Evolutionary conservation across 2,888 invertebrate genomes (phyloP).

Genomic region (Orthonychiurus folsomi): DNA sequence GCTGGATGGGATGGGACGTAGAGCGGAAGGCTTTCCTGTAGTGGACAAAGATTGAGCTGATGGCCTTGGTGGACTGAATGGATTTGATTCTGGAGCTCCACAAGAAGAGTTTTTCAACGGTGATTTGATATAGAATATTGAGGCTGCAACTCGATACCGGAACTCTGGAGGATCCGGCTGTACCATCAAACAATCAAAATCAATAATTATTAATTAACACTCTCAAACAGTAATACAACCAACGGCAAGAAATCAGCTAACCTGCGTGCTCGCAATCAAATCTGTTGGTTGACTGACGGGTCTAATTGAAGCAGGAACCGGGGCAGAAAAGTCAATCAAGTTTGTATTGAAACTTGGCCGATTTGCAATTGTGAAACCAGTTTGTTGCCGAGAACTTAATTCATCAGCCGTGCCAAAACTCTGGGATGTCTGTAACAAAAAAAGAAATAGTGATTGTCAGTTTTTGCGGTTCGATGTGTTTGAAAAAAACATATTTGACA

Average conservation of each 20-base stretch:
- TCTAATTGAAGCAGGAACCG: not conserved
- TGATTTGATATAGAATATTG: constrained; percentile 38
- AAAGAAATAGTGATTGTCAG: too few relatives aligned
- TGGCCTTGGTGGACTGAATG: constrained; percentile 39
- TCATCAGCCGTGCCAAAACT: constrained; percentile 28
- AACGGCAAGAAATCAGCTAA: not conserved
- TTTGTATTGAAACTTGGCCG: constrained; percentile 14
- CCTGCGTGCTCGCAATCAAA: not conserved
- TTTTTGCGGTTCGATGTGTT: too few relatives aligned
- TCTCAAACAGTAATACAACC: constrained; percentile 12
- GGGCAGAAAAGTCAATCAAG: not conserved
- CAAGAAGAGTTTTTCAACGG: constrained; percentile 26
- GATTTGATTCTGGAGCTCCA: constrained; percentile 23
- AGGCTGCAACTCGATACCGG: constrained; percentile 38
- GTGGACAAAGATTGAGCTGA: constrained; percentile 25
- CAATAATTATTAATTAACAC: not conserved
- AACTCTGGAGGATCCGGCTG: constrained; percentile 29
- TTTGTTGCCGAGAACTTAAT: not conserved
- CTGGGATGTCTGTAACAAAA: constrained; percentile 23
- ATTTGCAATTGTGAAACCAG: constrained; percentile 7
- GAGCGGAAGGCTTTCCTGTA: constrained; percentile 5
- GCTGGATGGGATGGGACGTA: not conserved
- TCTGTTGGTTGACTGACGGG: constrained; percentile 6
- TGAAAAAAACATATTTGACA: not conserved
- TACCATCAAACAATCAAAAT: constrained; percentile 8